These are phyloP conservation scores for Penaeus vannamei DNA, from an alignment of 1,140 invertebrate species.

Conservation along the genomic window DNA sequence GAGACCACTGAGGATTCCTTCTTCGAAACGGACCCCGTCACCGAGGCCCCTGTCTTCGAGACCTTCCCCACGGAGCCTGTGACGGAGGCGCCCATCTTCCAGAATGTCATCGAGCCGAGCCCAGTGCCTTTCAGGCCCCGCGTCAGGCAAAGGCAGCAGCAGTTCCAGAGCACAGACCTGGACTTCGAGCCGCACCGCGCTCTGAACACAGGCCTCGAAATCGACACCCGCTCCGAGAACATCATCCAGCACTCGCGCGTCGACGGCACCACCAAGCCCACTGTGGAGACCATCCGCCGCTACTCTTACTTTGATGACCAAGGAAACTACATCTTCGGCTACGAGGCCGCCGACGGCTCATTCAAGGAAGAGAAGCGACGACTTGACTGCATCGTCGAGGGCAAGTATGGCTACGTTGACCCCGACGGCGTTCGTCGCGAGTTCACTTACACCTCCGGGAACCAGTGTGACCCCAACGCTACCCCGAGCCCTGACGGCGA, in stretches of 20 bases:
- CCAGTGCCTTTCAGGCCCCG: background rate
- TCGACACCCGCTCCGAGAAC: constrained; percentile 53
- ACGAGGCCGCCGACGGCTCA: constrained; percentile 89
- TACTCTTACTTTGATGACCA: constrained; percentile 71
- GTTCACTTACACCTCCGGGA: constrained; percentile 92
- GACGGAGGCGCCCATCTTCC: constrained; percentile 36
- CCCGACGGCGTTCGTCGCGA: constrained; percentile 89
- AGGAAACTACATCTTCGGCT: constrained; percentile 90
- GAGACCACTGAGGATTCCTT: background rate
- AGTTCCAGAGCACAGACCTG: background rate
- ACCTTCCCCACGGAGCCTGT: constrained; percentile 7
- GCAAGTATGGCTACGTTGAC: constrained; percentile 91
- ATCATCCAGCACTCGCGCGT: constrained; percentile 24
- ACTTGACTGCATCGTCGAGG: constrained; percentile 87
- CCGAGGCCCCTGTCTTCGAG: constrained; percentile 18
- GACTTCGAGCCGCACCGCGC: constrained; percentile 54
- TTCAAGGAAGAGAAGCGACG: constrained; percentile 91
- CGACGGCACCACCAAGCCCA: constrained; percentile 49
- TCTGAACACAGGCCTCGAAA: constrained; percentile 55
- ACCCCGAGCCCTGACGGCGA: constrained; percentile 72
- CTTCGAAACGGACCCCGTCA: background rate
- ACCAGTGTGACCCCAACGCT: constrained; percentile 84
- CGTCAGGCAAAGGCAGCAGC: background rate
- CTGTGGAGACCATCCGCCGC: constrained; percentile 68
- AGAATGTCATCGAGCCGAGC: background rate